Evolutionary conservation across 2,797 vertebrate species (phyloP).

Genomic region (Neosilurus hyrtlii): DNA sequence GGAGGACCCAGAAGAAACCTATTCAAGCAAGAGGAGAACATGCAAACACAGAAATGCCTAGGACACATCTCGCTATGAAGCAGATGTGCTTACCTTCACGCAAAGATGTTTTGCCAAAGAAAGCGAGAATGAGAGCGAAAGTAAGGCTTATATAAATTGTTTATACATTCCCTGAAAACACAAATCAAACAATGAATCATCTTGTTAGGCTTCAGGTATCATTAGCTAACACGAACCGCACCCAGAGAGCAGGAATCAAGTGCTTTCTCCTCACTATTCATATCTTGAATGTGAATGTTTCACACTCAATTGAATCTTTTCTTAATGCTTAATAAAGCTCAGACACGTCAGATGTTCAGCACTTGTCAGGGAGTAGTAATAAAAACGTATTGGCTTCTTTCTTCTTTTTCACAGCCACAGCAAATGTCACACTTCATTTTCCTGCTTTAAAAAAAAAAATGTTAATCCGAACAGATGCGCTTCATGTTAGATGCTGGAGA

Average conservation of each 20-base stretch:
- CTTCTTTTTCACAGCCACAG: background rate
- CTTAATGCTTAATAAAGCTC: slow-evolving; percentile 28
- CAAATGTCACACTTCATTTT: background rate
- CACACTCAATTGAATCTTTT: slow-evolving; percentile 38
- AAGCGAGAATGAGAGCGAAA: slow-evolving; percentile 33
- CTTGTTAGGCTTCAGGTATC: slow-evolving; percentile 1
- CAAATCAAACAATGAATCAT: slow-evolving; percentile 27
- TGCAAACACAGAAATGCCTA: too few species aligned
- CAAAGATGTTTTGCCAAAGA: background rate
- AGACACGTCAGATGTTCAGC: background rate
- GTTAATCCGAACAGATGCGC: slow-evolving; percentile 29
- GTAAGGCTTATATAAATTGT: slow-evolving; percentile 27
- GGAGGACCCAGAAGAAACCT: too few species aligned
- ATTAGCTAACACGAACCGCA: slow-evolving; percentile 7
- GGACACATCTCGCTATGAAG: too few species aligned
- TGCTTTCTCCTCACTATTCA: background rate
- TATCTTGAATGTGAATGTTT: slow-evolving; percentile 24
- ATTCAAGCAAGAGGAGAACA: too few species aligned
- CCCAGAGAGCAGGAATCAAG: slow-evolving; percentile 6
- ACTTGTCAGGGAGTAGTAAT: slow-evolving; percentile 13
- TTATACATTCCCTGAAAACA: slow-evolving; percentile 2
- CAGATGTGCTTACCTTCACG: too few species aligned
- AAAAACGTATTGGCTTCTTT: slow-evolving; percentile 20
- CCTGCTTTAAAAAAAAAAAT: background rate
- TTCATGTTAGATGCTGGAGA: background rate